Base-by-base conservation (phyloP, 1,140 invertebrate species). In the Drosophila erecta region DNA sequence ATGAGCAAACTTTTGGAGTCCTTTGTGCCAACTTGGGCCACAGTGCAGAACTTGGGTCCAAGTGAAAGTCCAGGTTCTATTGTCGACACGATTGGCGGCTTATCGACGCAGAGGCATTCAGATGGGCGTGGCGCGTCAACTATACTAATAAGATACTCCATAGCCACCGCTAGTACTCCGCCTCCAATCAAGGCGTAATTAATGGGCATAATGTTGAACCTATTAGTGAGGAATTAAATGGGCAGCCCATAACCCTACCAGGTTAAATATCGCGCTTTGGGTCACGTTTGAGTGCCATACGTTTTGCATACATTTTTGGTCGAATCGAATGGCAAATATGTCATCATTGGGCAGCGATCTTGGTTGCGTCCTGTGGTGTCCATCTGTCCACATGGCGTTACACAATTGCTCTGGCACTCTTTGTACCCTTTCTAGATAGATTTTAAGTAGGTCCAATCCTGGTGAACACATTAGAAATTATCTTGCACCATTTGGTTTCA, bases 1-100 rank as follows among this genome's bases (percentile, higher is more conserved):
- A 86, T 76, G 83, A 86, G 79, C 65, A 54, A 87, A 86, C 70
- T 86, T 86, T 71, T 46, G 30, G 61, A 75, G 56, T 75, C 78
- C 81, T 85, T 87, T 86, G 70, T 81, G 64, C 54, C 54, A 78
- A 76, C 80, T 87, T 86, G 61, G 12, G 22, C 40, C 59, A 47
- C 30, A 33, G 20, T 12, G 7, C 53, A 17, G 14, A 43, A 38
- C 37, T 53, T 54, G 58, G 30, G 15, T 24, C 15, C 55, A 11
- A 27, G 24, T 37, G 24, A 15, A 30, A 30, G 58, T 50, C 44
- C 40, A 47, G 60, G 51, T 49, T 46, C 47, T 66, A 76, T 86
- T 74, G 69, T 62, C 54, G 66, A 76, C 61, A 69, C 54, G 65
- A 76, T 76, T 71, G 67, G 51, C 50, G 65, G 44, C 81, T 86